phyloP scores from a whole-genome alignment of 2,797 vertebrate genomes.

The Sciurus carolinensis region DNA sequence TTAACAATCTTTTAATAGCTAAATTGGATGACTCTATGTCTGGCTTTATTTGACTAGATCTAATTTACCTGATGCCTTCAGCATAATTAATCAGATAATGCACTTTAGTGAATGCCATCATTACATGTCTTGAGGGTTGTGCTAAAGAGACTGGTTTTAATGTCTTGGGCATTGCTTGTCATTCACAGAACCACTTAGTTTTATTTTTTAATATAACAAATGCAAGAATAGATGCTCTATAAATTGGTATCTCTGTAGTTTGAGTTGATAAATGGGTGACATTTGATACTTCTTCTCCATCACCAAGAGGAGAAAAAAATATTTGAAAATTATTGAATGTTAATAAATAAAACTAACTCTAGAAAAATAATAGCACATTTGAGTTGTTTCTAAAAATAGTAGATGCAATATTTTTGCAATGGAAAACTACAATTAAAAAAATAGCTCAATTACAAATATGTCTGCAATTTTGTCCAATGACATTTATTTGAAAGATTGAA shows the following conservation, averaged over 20 bases:
- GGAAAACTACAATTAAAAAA: neutral
- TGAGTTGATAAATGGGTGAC: neutral
- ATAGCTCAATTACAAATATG: neutral
- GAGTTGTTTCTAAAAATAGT: neutral
- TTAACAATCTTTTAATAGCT: conserved; percentile 81
- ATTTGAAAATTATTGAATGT: neutral
- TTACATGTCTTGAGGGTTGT: neutral
- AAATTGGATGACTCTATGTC: conserved; percentile 76
- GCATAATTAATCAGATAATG: conserved; percentile 81
- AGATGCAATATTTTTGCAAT: neutral
- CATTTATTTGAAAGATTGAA: conserved; percentile 12
- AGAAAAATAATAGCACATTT: neutral
- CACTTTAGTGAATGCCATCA: conserved; percentile 60
- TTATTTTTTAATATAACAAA: neutral
- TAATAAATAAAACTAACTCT: neutral
- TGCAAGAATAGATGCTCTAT: neutral
- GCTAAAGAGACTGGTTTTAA: conserved; percentile 30
- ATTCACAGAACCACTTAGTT: neutral
- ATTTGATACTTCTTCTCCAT: neutral
- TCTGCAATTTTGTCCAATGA: neutral
- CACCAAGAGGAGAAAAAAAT: neutral
- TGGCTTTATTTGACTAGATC: conserved; percentile 78
- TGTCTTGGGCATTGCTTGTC: neutral
- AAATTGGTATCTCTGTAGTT: neutral
- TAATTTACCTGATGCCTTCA: conserved; percentile 75